Conservation (phyloP, 2,797 vertebrate genomes). For the Uromys caudimaculatus region DNA sequence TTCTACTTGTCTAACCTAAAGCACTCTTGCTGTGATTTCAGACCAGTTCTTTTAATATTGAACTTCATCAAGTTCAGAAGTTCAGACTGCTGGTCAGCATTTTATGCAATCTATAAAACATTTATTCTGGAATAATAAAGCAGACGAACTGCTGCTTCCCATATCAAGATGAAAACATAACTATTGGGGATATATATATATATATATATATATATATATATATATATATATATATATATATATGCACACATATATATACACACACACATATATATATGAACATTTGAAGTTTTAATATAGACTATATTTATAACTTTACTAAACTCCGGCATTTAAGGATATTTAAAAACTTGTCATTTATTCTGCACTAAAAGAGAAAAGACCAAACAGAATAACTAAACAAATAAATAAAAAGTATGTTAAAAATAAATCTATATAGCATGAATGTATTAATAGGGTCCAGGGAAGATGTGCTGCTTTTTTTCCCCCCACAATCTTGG, state of each 20-base stretch:
- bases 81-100: constrained; percentile 58
- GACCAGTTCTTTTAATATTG: neutral
- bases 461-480: constrained; percentile 45
- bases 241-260: too few species aligned
- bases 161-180: constrained; percentile 59
- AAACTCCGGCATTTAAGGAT: constrained; percentile 1
- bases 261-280: too few species aligned
- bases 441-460: neutral
- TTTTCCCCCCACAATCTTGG: constrained; percentile 47
- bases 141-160: constrained; percentile 12
- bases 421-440: constrained; percentile 40
- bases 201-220: constrained; percentile 50
- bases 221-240: constrained; percentile 62
- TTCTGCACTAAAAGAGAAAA: constrained; percentile 9
- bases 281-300: constrained; percentile 62
- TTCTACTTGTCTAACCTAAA: constrained; percentile 70
- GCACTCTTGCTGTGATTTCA: constrained; percentile 55
- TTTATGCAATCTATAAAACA: constrained; percentile 55
- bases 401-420: neutral
- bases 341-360: neutral
- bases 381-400: neutral
- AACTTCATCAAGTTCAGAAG: constrained; percentile 43
- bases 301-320: constrained; percentile 47
- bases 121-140: constrained; percentile 72
- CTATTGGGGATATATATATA: constrained; percentile 57